These are phyloP conservation scores for Hydra vulgaris DNA, from an alignment of 30 jellyfish, hydroid and myxozoan genomes.

Conservation along the genomic window DNA sequence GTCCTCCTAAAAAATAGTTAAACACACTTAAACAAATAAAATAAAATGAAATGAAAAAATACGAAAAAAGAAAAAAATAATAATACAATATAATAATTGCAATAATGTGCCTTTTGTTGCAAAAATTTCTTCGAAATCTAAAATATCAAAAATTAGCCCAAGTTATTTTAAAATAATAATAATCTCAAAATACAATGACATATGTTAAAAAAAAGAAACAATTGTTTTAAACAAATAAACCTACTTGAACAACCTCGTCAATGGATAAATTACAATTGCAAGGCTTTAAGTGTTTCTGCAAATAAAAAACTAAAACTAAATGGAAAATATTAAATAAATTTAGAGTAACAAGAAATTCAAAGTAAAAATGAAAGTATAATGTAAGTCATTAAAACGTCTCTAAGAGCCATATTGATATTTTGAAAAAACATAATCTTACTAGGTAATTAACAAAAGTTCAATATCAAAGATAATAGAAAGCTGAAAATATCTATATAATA, in stretches of 20 bases:
- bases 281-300: conserved; percentile 83
- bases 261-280: conserved; percentile 86
- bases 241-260: conserved; percentile 96
- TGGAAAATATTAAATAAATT: not conserved
- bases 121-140: conserved; percentile 89
- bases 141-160: conserved; percentile 9
- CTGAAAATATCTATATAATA: no score
- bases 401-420: no score
- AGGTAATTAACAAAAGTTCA: no score
- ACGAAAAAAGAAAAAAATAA: not conserved
- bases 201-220: not conserved
- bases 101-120: conserved; percentile 98
- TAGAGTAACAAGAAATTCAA: no score
- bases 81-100: conserved; percentile 79
- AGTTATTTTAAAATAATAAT: not conserved
- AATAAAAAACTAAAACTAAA: not conserved
- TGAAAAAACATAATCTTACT: no score
- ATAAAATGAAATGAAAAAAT: no score
- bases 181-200: not conserved
- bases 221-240: not conserved
- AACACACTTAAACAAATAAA: not conserved
- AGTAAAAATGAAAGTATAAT: no score
- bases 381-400: no score
- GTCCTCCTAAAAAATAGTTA: conserved; percentile 63
- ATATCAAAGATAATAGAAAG: no score